Conservation (phyloP, 2,113 vertebrate species). For the Odontophorus gujanensis region DNA sequence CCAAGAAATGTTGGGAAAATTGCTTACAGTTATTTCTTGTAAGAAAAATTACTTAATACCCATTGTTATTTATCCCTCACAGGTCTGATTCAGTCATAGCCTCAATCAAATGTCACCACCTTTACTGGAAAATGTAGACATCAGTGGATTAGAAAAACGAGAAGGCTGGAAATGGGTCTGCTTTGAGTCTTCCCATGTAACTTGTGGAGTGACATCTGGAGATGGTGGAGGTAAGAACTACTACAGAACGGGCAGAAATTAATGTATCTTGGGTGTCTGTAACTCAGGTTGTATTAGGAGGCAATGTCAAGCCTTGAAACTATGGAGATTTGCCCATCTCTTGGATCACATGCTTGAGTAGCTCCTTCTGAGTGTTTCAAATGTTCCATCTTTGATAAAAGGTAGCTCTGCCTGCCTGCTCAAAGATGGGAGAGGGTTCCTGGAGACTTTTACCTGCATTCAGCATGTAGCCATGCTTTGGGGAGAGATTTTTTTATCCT, state of each 20-base stretch:
- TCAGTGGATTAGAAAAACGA: neutral
- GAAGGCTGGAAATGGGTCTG: constrained; percentile 37
- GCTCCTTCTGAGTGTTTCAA: neutral
- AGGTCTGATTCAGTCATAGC: constrained; percentile 35
- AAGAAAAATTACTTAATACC: constrained; percentile 20
- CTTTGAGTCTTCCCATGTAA: neutral
- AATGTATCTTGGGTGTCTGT: neutral
- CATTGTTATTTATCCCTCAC: constrained; percentile 31
- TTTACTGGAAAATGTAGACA: neutral
- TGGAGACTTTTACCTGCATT: neutral
- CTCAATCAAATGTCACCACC: constrained; percentile 29
- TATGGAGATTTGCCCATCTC: neutral
- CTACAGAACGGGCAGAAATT: neutral
- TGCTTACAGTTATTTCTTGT: neutral
- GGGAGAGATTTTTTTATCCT: neutral
- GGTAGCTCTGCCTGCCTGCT: neutral
- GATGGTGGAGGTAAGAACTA: neutral
- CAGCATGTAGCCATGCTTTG: neutral
- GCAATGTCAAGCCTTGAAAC: neutral
- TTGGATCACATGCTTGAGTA: neutral
- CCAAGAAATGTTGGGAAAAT: neutral
- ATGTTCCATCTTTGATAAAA: neutral
- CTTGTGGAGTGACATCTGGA: neutral
- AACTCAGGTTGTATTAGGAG: fast-evolving
- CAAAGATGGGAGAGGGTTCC: fast-evolving